Evolutionary conservation across 92 coral and sea anemone species (phyloP), one percentile per base, ranked within the genome.

Genomic region (Galaxea fascicularis): DNA sequence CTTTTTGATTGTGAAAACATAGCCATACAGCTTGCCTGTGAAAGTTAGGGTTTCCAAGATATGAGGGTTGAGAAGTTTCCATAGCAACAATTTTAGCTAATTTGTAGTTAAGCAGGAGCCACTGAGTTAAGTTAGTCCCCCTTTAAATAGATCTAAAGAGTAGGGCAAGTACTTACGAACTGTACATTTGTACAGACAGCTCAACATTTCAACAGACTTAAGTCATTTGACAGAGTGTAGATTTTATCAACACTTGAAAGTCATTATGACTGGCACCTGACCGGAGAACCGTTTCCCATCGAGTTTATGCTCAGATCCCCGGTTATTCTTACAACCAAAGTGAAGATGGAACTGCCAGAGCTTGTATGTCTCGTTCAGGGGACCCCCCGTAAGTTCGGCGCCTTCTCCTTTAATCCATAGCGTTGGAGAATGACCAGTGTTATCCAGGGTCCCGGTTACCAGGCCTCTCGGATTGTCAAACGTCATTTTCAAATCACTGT

Each of bases 341-440:
- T 87, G 90, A 25, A 87, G 44, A 63, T 87, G 90, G n/a, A 81
- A 74, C 83, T 87, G 90, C 9, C 35, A 27, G 77, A 87, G 58
- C 4, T 22, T 30, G 82, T 62, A 87, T 4, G 4, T 39, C 6
- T 8, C 22, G 4, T 44, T 56, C 26, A 81, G 14, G 20, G 82
- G 82, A 17, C 87, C 90, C 17, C 90, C 90, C 0, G 70, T n/a
- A n/a, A 87, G 20, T n/a, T 17, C 24, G 2, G 78, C 88, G 74
- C 26, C 86, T 17, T 13, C 0, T 0, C 59, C 44, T 73, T 77
- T 31, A n/a, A 74, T 16, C 0, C 30, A 1, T 18, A 87, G 16
- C 5, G 67, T 65, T 10, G 90, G 90, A 21, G 76, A 53, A 65
- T 87, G 83, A 1, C 90, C 77, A 66, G 67, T 87, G 83, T 82